Evolutionary conservation across 1,140 invertebrate species (phyloP), one percentile per base, ranked within the genome.

Genomic region (Papilio polytes): DNA sequence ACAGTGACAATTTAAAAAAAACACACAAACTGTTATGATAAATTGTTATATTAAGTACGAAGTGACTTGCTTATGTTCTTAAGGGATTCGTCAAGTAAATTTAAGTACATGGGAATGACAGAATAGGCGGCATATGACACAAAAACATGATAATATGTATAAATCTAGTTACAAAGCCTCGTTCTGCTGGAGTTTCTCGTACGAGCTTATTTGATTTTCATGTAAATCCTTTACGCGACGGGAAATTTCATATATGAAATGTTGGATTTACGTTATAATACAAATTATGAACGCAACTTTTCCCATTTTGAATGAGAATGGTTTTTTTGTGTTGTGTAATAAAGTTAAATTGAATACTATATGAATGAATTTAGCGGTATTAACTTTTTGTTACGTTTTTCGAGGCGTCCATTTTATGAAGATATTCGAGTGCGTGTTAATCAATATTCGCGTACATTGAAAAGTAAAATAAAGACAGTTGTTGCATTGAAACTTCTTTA

Each of bases 121-220:
- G 4, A 26, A 36, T 26, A 36, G 12, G 26, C 63, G 26, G 10
- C 6, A 31, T 3, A 70, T 31, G 59, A 63, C 59, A 26, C 9
- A 70, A 70, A 70, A 70, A 70, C 63, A 70, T 36, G 22, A 31
- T 70, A 70, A 36, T 70, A 31, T 31, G 13, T 15, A 70, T 15
- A 36, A 13, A 70, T 70, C 63, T 70, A 70, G 26, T 70, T 70
- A 70, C 12, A 31, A 70, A 70, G 63, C 26, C 63, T 36, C 15
- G 13, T 70, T 70, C 63, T 63, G 22, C 22, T 31, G 22, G 63
- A 70, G 63, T 70, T 70, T 70, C 63, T 70, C 26, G 22, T 70
- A 31, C 22, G 63, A 31, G 63, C 63, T 70, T 70, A 70, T 70
- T 70, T 70, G 63, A 70, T 70, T 70, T 70, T 70, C 63, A 70